These are phyloP conservation scores for Epizoanthus scotinus DNA, from an alignment of 92 coral and sea anemone genomes.

Conservation along the genomic window DNA sequence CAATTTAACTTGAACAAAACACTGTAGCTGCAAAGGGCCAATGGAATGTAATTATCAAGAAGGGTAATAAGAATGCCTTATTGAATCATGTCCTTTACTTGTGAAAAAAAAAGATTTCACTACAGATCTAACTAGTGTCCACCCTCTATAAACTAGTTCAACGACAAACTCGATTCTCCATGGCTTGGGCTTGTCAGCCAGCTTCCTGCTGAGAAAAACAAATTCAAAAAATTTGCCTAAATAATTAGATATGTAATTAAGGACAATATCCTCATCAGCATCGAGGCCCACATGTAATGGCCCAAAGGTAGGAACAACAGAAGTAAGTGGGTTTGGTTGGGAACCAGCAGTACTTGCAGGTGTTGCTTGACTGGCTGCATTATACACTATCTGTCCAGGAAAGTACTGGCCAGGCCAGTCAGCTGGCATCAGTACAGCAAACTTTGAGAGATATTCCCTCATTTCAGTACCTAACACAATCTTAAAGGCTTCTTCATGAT, in stretches of 20 bases:
- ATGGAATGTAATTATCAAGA: conserved; percentile 47
- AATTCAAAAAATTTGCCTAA: neutral
- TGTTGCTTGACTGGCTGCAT: conserved; percentile 17
- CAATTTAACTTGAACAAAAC: conserved; percentile 46
- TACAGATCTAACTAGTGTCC: conserved; percentile 44
- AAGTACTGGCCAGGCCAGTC: conserved; percentile 53
- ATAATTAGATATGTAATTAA: conserved; percentile 1
- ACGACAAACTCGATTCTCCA: conserved; percentile 54
- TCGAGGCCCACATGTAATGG: conserved; percentile 9
- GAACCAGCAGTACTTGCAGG: neutral
- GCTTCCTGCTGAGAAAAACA: conserved; percentile 16
- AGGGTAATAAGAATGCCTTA: conserved; percentile 40
- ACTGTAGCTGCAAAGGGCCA: conserved; percentile 45
- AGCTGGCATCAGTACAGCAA: conserved; percentile 49
- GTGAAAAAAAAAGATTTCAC: conserved; percentile 29
- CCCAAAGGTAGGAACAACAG: neutral
- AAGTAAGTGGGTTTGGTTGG: neutral
- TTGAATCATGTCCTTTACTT: conserved; percentile 44
- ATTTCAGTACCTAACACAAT: conserved; percentile 9
- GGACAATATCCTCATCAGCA: conserved; percentile 32
- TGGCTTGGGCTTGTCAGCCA: conserved; percentile 59
- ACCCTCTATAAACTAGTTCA: conserved; percentile 46
- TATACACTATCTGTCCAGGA: conserved; percentile 40
- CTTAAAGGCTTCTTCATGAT: conserved; percentile 37
- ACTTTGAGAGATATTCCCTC: conserved; percentile 38